Evolutionary conservation across 2,113 vertebrate species (phyloP).

Genomic region (Bos taurus): DNA sequence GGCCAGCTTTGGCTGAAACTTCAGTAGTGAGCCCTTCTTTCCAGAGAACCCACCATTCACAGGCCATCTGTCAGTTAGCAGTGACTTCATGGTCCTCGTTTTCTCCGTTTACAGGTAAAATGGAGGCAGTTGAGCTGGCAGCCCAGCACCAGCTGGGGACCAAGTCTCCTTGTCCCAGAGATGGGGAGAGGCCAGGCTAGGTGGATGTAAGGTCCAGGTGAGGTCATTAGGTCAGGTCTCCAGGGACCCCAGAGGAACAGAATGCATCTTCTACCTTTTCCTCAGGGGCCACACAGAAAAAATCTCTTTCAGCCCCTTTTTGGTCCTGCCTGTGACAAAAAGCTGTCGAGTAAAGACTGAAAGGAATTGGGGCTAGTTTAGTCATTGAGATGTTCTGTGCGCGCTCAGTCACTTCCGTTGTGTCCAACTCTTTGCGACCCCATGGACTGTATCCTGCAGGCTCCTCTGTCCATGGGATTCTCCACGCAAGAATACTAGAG

Average conservation of each 20-base stretch:
- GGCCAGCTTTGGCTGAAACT: not conserved
- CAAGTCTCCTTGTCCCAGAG: not conserved
- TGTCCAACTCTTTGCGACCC: not conserved
- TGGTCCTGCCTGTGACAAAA: not conserved
- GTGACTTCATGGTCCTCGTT: not conserved
- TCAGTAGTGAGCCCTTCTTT: not conserved
- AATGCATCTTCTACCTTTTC: not conserved
- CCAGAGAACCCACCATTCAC: not conserved
- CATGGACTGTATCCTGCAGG: not conserved
- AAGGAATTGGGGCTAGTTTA: not conserved
- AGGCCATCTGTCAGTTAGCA: not conserved
- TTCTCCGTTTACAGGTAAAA: not conserved
- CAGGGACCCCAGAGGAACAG: not conserved
- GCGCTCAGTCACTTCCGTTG: fast-evolving
- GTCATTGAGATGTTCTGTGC: not conserved
- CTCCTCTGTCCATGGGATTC: not conserved
- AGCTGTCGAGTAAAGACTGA: not conserved
- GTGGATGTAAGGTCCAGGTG: not conserved
- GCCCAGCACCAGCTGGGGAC: not conserved
- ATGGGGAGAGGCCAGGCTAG: not conserved
- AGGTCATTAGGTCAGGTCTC: fast-evolving
- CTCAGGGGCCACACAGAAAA: not conserved
- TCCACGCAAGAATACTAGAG: not conserved
- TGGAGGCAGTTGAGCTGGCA: not conserved
- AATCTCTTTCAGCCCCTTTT: not conserved